phyloP scores from a whole-genome alignment of 2,113 vertebrate species.

The Willisornis vidua region DNA sequence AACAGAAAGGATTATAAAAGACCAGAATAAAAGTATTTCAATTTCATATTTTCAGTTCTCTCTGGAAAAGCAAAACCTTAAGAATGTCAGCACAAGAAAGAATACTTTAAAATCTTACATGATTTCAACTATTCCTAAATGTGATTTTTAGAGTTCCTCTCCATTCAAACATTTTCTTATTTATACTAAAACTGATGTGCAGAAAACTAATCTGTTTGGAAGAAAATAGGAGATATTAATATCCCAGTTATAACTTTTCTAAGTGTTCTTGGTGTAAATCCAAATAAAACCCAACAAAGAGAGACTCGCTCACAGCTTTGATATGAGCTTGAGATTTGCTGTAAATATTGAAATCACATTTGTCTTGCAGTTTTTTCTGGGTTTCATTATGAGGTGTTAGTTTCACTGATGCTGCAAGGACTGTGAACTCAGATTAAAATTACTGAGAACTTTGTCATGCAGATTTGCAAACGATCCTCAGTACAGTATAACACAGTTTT shows the following conservation, averaged over 20 bases:
- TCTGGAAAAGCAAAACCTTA: not conserved
- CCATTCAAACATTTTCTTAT: not conserved
- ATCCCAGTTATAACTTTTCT: not conserved
- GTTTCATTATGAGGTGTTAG: constrained; percentile 48
- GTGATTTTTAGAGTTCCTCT: not conserved
- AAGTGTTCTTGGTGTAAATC: constrained; percentile 1
- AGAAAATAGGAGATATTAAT: not conserved
- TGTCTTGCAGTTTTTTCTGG: constrained; percentile 5
- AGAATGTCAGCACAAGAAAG: not conserved
- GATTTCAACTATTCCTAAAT: not conserved
- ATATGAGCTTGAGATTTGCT: constrained; percentile 17
- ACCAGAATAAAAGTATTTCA: not conserved
- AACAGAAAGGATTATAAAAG: not conserved
- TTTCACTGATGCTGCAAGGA: constrained; percentile 23
- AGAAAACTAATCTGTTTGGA: not conserved
- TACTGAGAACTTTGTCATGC: constrained; percentile 15
- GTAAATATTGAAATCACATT: constrained; percentile 57
- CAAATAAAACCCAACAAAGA: constrained; percentile 31
- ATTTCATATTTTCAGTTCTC: not conserved
- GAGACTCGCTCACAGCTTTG: not conserved
- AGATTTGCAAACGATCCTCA: not conserved
- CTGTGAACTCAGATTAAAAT: constrained; percentile 41
- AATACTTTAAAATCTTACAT: not conserved
- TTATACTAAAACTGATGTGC: not conserved
- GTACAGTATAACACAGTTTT: not conserved